Conservation (phyloP, 1,140 invertebrate genomes). For the Calliphora vicina region DNA sequence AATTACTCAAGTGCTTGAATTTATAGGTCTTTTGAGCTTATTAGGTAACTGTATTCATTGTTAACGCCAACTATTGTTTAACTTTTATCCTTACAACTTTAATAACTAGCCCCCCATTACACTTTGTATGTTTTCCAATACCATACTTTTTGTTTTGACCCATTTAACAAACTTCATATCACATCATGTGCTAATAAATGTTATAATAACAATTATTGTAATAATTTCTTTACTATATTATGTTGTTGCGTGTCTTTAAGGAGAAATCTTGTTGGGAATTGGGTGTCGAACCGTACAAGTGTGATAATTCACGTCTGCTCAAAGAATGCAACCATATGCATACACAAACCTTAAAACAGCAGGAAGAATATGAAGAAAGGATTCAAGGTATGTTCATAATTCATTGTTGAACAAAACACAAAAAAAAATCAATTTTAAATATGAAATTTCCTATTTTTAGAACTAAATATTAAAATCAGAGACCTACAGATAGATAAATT, state of each 20-base stretch:
- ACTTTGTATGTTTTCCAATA: too few species aligned
- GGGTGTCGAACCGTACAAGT: slow-evolving; percentile 71
- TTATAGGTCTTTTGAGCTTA: too few species aligned
- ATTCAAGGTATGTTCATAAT: slow-evolving; percentile 49
- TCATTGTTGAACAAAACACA: too few species aligned
- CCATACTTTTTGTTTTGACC: neutral
- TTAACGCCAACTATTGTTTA: neutral
- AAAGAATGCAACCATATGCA: slow-evolving; percentile 75
- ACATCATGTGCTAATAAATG: neutral
- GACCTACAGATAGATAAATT: slow-evolving; percentile 54
- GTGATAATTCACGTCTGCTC: slow-evolving; percentile 71
- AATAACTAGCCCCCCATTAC: neutral
- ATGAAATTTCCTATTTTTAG: slow-evolving; percentile 36
- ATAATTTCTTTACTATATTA: neutral
- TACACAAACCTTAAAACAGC: slow-evolving; percentile 70
- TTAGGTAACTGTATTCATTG: neutral
- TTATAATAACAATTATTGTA: neutral
- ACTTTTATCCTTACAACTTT: neutral
- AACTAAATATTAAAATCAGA: slow-evolving; percentile 48
- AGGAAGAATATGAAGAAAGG: slow-evolving; percentile 63
- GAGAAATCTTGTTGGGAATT: slow-evolving; percentile 67
- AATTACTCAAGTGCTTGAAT: too few species aligned
- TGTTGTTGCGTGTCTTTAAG: slow-evolving; percentile 52
- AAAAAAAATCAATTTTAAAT: neutral
- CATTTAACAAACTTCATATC: neutral